phyloP scores from a whole-genome alignment of 2,113 vertebrate genomes.

The Peromyscus maniculatus region DNA sequence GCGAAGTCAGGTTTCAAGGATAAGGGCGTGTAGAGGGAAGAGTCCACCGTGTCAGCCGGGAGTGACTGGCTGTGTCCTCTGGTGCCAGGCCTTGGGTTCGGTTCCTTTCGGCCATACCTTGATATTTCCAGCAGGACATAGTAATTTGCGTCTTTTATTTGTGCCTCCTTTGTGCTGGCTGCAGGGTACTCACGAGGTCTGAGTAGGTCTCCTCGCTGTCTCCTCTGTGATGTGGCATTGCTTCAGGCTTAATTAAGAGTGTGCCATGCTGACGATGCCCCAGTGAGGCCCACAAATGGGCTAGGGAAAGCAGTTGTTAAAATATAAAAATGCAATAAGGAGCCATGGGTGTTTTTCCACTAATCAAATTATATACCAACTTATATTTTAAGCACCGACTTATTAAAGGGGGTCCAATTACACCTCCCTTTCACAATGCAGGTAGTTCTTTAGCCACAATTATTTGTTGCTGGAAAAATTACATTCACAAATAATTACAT shows the following conservation, averaged over 20 bases:
- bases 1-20: background rate
- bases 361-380: constrained; percentile 56
- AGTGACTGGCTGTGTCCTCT: background rate
- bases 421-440: constrained; percentile 62
- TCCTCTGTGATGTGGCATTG: constrained; percentile 33
- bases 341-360: constrained; percentile 23
- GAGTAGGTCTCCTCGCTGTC: background rate
- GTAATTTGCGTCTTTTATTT: background rate
- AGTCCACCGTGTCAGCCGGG: background rate
- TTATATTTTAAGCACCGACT: constrained; percentile 52
- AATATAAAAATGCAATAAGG: constrained; percentile 58
- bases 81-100: rapidly evolving
- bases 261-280: background rate
- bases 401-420: constrained; percentile 67
- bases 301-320: constrained; percentile 65
- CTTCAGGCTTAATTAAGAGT: constrained; percentile 38
- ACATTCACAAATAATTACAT: constrained; percentile 60
- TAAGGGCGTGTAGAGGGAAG: too few species aligned
- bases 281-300: constrained; percentile 36
- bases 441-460: constrained; percentile 59
- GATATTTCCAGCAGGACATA: background rate
- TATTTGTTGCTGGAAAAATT: constrained; percentile 67
- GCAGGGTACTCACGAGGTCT: background rate
- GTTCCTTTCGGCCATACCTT: background rate
- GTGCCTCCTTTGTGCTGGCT: background rate